Evolutionary conservation across 2,113 vertebrate genomes (phyloP).

Genomic region (Catharus fuscescens): DNA sequence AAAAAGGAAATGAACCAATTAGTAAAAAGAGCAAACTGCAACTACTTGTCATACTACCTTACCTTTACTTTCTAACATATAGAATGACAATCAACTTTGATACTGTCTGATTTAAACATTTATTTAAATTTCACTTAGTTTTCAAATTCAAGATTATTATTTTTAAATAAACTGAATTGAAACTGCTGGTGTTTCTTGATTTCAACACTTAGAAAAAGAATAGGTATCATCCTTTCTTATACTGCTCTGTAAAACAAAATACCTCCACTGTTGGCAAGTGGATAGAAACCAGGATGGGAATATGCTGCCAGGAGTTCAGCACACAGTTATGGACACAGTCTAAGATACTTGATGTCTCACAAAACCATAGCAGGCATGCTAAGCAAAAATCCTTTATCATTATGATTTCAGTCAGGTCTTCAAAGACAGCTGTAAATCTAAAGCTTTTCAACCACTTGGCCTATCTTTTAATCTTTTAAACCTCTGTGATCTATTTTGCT

Average conservation of each 20-base stretch:
- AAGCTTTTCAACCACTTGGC: background rate
- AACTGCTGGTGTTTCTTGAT: background rate
- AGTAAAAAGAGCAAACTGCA: background rate
- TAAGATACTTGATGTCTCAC: background rate
- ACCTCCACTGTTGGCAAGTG: background rate
- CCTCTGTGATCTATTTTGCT: background rate
- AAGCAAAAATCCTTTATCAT: background rate
- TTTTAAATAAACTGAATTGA: background rate
- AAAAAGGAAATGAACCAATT: background rate
- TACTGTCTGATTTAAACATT: background rate
- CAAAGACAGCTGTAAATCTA: background rate
- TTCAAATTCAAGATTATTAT: background rate
- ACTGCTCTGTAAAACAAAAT: background rate
- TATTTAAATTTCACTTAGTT: background rate
- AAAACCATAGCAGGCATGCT: background rate
- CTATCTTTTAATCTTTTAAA: constrained; percentile 6
- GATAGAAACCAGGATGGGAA: background rate
- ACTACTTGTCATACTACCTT: background rate
- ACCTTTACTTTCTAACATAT: background rate
- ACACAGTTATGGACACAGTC: background rate
- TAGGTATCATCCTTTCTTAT: background rate
- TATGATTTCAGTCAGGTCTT: constrained; percentile 6
- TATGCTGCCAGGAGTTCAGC: background rate
- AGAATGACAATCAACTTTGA: background rate
- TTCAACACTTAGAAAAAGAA: background rate